phyloP scores from a whole-genome alignment of 2,797 vertebrate species.

The Scarus forsteni region DNA sequence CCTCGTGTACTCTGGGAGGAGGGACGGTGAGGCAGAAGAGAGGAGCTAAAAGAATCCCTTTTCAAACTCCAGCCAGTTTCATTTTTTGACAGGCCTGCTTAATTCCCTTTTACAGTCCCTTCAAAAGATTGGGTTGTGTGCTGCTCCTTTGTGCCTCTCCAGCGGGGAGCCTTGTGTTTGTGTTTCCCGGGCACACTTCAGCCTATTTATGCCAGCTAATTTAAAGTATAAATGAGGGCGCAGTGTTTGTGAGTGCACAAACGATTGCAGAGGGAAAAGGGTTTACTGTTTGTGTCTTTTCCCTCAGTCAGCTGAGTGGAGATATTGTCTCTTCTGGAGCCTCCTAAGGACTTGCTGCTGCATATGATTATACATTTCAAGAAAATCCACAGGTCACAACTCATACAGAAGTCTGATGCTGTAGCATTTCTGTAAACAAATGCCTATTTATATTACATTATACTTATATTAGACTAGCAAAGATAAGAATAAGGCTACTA shows the following conservation, averaged over 20 bases:
- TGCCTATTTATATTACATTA: neutral
- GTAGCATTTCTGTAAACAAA: slow-evolving; percentile 11
- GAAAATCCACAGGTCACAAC: slow-evolving; percentile 37
- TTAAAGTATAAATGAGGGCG: slow-evolving; percentile 75
- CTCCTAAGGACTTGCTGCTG: slow-evolving; percentile 31
- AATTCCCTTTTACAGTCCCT: slow-evolving; percentile 78
- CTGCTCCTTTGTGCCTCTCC: slow-evolving; percentile 70
- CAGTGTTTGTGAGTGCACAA: slow-evolving; percentile 59
- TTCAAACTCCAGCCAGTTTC: slow-evolving; percentile 73
- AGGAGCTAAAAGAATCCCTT: slow-evolving; percentile 70
- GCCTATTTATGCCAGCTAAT: slow-evolving; percentile 75
- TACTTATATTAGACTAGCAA: neutral
- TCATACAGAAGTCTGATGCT: slow-evolving; percentile 25
- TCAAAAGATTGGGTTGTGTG: slow-evolving; percentile 72
- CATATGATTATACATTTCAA: slow-evolving; percentile 50
- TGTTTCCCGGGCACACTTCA: slow-evolving; percentile 67
- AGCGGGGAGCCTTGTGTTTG: slow-evolving; percentile 65
- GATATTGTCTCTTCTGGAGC: slow-evolving; percentile 45
- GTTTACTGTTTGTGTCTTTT: slow-evolving; percentile 67
- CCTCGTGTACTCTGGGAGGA: slow-evolving; percentile 59
- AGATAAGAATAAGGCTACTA: neutral
- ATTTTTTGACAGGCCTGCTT: slow-evolving; percentile 78
- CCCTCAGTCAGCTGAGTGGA: slow-evolving; percentile 52
- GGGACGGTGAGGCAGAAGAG: slow-evolving; percentile 51
- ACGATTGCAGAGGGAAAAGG: slow-evolving; percentile 60